A percentile compares a stretch with the other conserved stretches of the same genome.
Evolutionary conservation across 1,140 invertebrate species (phyloP).

Genomic region (Panagrolaimus sp.): DNA sequence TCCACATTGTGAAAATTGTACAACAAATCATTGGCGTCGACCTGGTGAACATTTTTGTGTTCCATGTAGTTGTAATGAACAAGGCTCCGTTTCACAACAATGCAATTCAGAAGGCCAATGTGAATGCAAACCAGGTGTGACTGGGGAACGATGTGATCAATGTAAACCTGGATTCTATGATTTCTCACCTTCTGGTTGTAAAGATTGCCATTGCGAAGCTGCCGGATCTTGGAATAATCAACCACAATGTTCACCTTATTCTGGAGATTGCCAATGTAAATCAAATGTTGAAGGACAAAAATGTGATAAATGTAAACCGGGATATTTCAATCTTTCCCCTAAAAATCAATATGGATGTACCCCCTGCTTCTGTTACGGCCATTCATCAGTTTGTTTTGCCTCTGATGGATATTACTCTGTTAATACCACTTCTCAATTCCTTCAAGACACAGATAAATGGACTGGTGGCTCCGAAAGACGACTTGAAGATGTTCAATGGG

Average conservation of each 20-base stretch:
- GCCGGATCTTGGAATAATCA: slow-evolving; percentile 75
- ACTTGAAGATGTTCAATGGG: slow-evolving; percentile 61
- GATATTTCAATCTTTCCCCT: slow-evolving; percentile 82
- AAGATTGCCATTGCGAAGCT: slow-evolving; percentile 74
- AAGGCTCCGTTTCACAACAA: slow-evolving; percentile 81
- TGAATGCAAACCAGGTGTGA: slow-evolving; percentile 64
- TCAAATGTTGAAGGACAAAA: slow-evolving; percentile 81
- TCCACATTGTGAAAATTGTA: slow-evolving; percentile 86
- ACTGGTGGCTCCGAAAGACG: slow-evolving; percentile 67
- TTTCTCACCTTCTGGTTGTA: slow-evolving; percentile 50
- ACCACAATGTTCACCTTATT: slow-evolving; percentile 74
- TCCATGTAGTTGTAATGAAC: slow-evolving; percentile 79
- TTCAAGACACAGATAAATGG: slow-evolving; percentile 77
- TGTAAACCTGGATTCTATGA: slow-evolving; percentile 48
- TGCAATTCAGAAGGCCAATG: slow-evolving; percentile 75
- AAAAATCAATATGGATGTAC: slow-evolving; percentile 90
- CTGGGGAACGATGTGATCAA: slow-evolving; percentile 58
- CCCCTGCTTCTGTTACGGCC: slow-evolving; percentile 95
- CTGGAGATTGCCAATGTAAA: slow-evolving; percentile 79
- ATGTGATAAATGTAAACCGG: slow-evolving; percentile 85
- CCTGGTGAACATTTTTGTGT: slow-evolving; percentile 71
- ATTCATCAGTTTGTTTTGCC: slow-evolving; percentile 81
- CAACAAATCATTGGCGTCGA: slow-evolving; percentile 76
- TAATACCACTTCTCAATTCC: slow-evolving; percentile 61
- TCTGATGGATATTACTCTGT: slow-evolving; percentile 75